These are phyloP conservation scores for Telenomus remus DNA, from an alignment of 1,140 invertebrate species.

Conservation along the genomic window DNA sequence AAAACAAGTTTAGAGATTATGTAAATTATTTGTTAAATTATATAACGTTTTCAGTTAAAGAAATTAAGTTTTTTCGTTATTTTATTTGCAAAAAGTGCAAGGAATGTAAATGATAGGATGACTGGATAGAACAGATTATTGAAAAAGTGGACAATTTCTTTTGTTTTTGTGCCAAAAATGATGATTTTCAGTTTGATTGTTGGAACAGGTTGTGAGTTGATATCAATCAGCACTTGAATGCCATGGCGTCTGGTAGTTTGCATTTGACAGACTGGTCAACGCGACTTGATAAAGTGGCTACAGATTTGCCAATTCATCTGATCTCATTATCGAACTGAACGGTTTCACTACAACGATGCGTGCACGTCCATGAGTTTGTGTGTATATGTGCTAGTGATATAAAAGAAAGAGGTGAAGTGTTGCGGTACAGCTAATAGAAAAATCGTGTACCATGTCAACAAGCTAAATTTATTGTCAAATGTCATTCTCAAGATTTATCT, in stretches of 20 bases:
- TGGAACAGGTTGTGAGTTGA: constrained; percentile 30
- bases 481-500: constrained; percentile 47
- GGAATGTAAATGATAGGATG: too few relatives aligned
- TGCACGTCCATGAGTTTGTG: constrained; percentile 14
- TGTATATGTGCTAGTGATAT: constrained; percentile 11
- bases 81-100: too few relatives aligned
- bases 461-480: constrained; percentile 65
- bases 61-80: too few relatives aligned
- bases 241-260: constrained; percentile 38
- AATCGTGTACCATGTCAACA: constrained; percentile 67
- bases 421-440: constrained; percentile 65
- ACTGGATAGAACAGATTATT: too few relatives aligned
- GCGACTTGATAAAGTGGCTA: constrained; percentile 60
- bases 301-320: constrained; percentile 61
- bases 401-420: constrained; percentile 43
- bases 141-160: not conserved
- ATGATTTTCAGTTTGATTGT: not conserved
- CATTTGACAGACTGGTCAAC: constrained; percentile 60
- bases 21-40: too few relatives aligned
- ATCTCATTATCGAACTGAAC: constrained; percentile 58
- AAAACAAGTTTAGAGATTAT: too few relatives aligned
- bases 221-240: constrained; percentile 23
- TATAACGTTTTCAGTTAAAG: too few relatives aligned
- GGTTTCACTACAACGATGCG: constrained; percentile 44
- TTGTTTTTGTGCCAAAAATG: not conserved